Base-by-base conservation (phyloP, 37 sponge, comb jelly and placozoan genomes). In the Ianthella basta region DNA sequence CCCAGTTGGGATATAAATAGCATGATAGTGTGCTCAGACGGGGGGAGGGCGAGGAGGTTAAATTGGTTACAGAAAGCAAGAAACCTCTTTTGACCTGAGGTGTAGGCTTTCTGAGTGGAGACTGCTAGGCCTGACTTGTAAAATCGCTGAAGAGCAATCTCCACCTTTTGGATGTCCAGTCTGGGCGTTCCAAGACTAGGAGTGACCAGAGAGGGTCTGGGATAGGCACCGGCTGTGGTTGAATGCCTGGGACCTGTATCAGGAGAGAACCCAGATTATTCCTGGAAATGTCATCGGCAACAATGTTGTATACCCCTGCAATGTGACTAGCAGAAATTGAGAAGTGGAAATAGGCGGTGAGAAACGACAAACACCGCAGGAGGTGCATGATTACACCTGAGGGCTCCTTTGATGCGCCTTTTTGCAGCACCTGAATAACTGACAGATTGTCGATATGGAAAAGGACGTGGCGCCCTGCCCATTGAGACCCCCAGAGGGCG, bases 221-320 rank as follows among this genome's bases (percentile, higher is more conserved):
- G 55, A 25, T 23, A 13, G 68, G 68, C 25, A n/a, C 14, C 25
- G 15, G 27, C 13, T 13, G 25, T 66, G 23, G 27, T 13, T 14
- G 8, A 5, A 40, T 40, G 37, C 39, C 73, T 32, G 73, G 73
- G 38, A 72, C 73, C 73, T 72, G 73, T 10, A 40, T 37, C 21
- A 72, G 36, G 8, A 72, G 40, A 72, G 36, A 38, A 40, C 39
- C 8, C 20, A 72, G 82, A 56, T 82, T 82, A 81, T 87, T 41
- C 23, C 87, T 50, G 39, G 87, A 87, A 23, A 87, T 87, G 40
- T 82, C 87, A 72, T 87, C 87, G 20, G 87, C 87, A 37, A 41
- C 23, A 5, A 15, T 56, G 53, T 87, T 87, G 14, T 67, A 40
- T 14, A 19, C 60, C 27, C 87, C 87, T 5, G 83, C 77, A 1